Percentiles rank a stretch among this genome's conserved stretches.
Evolutionary conservation across 2,797 vertebrate genomes (phyloP).

Genomic region (Phaenicophaeus curvirostris): DNA sequence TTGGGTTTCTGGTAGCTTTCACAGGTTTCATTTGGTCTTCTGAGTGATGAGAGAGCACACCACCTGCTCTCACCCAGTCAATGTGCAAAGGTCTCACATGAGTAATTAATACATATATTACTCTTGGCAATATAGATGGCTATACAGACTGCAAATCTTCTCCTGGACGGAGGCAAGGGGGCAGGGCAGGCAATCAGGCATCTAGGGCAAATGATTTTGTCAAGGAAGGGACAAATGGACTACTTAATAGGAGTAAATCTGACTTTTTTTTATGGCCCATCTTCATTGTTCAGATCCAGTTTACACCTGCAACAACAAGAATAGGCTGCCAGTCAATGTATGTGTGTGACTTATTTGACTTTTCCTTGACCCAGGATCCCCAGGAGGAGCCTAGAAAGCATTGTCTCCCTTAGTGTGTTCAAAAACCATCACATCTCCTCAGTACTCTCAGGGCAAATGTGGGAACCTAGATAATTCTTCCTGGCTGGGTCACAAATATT

Average conservation of each 20-base stretch:
- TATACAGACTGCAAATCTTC: background rate
- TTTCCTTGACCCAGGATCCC: background rate
- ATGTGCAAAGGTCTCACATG: background rate
- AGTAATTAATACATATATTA: background rate
- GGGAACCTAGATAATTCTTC: background rate
- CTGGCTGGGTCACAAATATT: background rate
- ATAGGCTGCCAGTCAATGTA: too few relatives aligned
- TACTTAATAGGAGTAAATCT: background rate
- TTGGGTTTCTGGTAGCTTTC: background rate
- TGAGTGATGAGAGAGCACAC: background rate
- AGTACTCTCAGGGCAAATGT: background rate
- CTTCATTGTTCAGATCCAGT: background rate
- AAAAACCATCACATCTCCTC: background rate
- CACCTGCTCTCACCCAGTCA: background rate
- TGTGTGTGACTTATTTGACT: background rate
- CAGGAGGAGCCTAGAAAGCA: background rate
- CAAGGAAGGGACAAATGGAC: background rate
- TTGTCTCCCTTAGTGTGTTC: fast-evolving
- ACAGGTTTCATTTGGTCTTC: background rate
- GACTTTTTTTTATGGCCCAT: background rate
- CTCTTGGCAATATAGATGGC: background rate
- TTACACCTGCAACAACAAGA: background rate
- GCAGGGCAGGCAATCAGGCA: fast-evolving
- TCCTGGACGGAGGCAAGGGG: background rate
- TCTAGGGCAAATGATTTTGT: background rate